Conservation (phyloP, 2,113 vertebrate species). For the Tricholaema leucomelas region DNA sequence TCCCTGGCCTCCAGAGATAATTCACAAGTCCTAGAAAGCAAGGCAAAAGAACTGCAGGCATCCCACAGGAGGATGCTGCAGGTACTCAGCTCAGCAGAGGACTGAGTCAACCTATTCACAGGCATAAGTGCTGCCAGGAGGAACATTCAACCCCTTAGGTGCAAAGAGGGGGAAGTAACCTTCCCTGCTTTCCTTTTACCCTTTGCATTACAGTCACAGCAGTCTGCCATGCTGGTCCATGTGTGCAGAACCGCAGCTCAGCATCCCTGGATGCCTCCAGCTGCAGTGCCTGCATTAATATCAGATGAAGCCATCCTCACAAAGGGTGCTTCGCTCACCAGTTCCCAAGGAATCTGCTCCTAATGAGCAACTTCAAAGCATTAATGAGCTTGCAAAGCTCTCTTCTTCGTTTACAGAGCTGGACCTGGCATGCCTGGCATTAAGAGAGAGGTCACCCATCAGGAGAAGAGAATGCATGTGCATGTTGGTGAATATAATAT, state of each 20-base stretch:
- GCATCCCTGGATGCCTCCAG: conserved; percentile 30
- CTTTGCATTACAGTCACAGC: neutral
- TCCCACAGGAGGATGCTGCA: neutral
- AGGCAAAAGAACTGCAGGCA: neutral
- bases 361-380: conserved; percentile 74
- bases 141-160: neutral
- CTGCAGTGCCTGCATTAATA: conserved; percentile 48
- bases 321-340: conserved; percentile 20
- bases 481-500: conserved; percentile 60
- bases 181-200: neutral
- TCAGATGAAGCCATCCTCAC: conserved; percentile 45
- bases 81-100: neutral
- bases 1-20: neutral
- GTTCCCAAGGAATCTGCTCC: conserved; percentile 48
- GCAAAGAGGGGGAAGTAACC: neutral
- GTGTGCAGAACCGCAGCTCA: neutral
- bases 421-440: conserved; percentile 40
- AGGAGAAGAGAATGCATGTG: conserved; percentile 44
- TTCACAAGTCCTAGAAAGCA: neutral
- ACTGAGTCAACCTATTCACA: neutral
- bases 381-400: conserved; percentile 72
- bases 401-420: conserved; percentile 64
- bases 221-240: neutral
- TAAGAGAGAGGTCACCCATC: conserved; percentile 64
- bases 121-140: neutral